These are phyloP conservation scores for Calliphora vomitoria DNA, from an alignment of 2,888 invertebrate genomes.

Conservation along the genomic window DNA sequence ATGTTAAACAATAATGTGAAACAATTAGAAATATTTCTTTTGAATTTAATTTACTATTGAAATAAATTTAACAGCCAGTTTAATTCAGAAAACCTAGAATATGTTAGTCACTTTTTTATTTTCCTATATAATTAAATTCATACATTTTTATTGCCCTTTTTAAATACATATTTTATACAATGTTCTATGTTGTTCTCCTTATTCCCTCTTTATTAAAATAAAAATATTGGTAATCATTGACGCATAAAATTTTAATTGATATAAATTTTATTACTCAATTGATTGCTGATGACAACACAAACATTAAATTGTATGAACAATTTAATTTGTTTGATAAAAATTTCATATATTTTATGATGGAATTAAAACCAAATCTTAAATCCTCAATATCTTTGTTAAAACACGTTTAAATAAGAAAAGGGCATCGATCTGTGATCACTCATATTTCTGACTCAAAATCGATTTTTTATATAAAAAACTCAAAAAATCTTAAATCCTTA, in stretches of 20 bases:
- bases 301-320: conserved; percentile 29
- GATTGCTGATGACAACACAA: conserved; percentile 12
- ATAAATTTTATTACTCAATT: conserved; percentile 26
- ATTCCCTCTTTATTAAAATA: neutral
- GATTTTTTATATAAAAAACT: too few relatives aligned
- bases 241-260: conserved; percentile 74
- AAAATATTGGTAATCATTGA: conserved; percentile 64
- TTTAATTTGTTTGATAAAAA: neutral
- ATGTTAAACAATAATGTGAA: too few relatives aligned
- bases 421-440: too few relatives aligned
- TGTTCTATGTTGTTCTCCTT: neutral
- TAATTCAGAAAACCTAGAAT: too few relatives aligned
- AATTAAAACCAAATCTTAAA: neutral
- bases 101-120: too few relatives aligned
- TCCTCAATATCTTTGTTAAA: too few relatives aligned
- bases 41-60: neutral
- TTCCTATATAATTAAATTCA: too few relatives aligned
- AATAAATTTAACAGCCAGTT: too few relatives aligned
- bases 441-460: too few relatives aligned
- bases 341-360: neutral
- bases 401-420: too few relatives aligned
- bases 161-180: neutral
- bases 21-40: neutral
- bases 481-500: too few relatives aligned
- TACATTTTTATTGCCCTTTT: too few relatives aligned